A percentile compares a stretch with the other conserved stretches of the same genome.
phyloP scores from a whole-genome alignment of 2,113 vertebrate species.

The Carettochelys insculpta region DNA sequence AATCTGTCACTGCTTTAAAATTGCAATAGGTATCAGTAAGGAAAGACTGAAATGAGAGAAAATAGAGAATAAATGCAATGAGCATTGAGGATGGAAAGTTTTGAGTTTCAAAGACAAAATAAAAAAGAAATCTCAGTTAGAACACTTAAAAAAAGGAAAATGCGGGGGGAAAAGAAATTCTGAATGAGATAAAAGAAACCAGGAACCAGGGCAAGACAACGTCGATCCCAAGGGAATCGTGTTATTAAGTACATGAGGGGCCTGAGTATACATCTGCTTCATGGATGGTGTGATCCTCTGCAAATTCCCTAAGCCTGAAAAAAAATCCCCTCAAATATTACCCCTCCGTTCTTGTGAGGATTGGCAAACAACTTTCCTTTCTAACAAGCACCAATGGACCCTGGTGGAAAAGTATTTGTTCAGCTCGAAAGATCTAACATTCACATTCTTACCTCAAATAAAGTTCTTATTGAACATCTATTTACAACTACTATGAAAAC shows the following conservation, averaged over 20 bases:
- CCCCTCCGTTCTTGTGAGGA: not conserved
- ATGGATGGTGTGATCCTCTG: not conserved
- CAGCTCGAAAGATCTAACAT: not conserved
- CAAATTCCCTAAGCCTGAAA: not conserved
- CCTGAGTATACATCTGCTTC: not conserved
- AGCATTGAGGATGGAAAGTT: not conserved
- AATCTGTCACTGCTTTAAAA: not conserved
- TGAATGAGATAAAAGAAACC: not conserved
- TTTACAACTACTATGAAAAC: not conserved
- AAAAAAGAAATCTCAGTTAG: not conserved
- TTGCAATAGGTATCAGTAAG: not conserved
- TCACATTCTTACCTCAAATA: not conserved
- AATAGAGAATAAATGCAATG: not conserved
- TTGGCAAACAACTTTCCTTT: not conserved
- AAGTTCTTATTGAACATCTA: not conserved
- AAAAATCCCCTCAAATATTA: not conserved
- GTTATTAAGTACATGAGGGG: not conserved
- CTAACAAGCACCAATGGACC: not conserved
- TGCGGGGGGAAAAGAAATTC: too few species aligned
- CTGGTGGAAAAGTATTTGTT: not conserved
- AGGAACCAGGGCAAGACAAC: not conserved
- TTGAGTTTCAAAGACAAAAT: not conserved
- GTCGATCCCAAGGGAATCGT: not conserved
- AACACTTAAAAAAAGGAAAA: not conserved
- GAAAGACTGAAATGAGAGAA: not conserved